Percentiles rank a stretch among this genome's conserved stretches.
Evolutionary conservation across 2,113 vertebrate species (phyloP).

Genomic region (Myxocyprinus asiaticus): DNA sequence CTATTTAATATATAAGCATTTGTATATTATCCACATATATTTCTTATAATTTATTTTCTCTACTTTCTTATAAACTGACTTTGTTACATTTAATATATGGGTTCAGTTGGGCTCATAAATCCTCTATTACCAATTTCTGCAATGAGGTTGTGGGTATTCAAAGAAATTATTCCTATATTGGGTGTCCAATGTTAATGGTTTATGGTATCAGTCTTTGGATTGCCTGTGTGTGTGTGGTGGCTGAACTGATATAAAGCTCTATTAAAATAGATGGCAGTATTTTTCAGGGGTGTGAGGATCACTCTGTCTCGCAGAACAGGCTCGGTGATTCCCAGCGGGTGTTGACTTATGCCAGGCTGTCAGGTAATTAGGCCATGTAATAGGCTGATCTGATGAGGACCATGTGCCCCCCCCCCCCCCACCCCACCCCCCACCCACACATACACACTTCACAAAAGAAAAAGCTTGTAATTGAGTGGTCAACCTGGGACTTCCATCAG

Average conservation of each 20-base stretch:
- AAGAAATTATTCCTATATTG: slow-evolving; percentile 31
- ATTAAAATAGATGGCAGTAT: slow-evolving; percentile 66
- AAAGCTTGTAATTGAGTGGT: slow-evolving; percentile 48
- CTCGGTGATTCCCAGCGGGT: slow-evolving; percentile 56
- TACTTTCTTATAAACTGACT: background rate
- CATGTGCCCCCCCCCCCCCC: slow-evolving; percentile 31
- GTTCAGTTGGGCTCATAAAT: background rate
- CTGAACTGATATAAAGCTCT: slow-evolving; percentile 60
- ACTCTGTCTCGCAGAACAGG: slow-evolving; percentile 52
- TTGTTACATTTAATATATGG: background rate
- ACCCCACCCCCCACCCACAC: background rate
- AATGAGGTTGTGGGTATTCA: slow-evolving; percentile 18
- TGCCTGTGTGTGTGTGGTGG: slow-evolving; percentile 31
- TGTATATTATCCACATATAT: too few relatives aligned
- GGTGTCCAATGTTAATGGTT: slow-evolving; percentile 43
- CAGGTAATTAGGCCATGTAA: slow-evolving; percentile 67
- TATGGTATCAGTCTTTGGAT: slow-evolving; percentile 42
- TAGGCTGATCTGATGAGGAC: slow-evolving; percentile 59
- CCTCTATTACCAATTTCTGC: background rate
- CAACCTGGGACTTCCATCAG: slow-evolving; percentile 32
- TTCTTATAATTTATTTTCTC: too few relatives aligned
- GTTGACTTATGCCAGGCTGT: slow-evolving; percentile 65
- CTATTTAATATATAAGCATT: too few relatives aligned
- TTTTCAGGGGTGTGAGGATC: slow-evolving; percentile 56
- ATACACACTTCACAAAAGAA: slow-evolving; percentile 39